phyloP scores from a whole-genome alignment of 2,888 invertebrate species.

The Glaucopsyche alexis region DNA sequence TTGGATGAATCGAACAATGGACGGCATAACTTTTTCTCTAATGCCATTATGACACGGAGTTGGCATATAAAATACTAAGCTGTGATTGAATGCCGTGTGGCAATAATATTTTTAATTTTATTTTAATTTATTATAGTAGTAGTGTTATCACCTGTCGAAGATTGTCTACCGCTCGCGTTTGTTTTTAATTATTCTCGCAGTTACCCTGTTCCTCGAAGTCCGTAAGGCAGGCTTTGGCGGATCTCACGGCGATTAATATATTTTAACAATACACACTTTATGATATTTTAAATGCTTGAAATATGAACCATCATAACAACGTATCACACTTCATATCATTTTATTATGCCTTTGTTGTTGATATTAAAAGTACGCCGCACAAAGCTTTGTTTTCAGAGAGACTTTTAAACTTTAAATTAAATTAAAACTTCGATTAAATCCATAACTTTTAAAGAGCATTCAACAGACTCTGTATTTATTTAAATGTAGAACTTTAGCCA shows the following conservation, averaged over 20 bases:
- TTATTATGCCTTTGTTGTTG: neutral
- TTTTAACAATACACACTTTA: constrained; percentile 3
- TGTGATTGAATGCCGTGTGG: constrained; percentile 1
- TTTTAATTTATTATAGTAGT: constrained; percentile 2
- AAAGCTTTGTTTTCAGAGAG: neutral
- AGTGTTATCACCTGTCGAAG: neutral
- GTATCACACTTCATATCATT: neutral
- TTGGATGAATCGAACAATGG: constrained; percentile 28
- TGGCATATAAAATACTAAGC: constrained; percentile 1
- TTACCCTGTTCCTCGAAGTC: neutral
- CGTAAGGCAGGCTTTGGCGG: neutral
- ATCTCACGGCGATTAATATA: neutral
- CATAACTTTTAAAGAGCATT: neutral
- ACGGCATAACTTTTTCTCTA: constrained; percentile 25
- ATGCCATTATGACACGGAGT: constrained; percentile 21
- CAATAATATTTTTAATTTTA: constrained; percentile 21
- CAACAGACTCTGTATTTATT: neutral
- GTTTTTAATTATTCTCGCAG: neutral
- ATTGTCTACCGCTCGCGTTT: neutral
- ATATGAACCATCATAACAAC: neutral
- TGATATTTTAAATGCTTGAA: constrained; percentile 12
- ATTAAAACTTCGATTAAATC: neutral
- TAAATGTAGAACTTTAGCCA: neutral
- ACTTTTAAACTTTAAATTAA: neutral
- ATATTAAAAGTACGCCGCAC: neutral